Evolutionary conservation across 2,797 vertebrate genomes (phyloP), one percentile per base, ranked within the genome.

Genomic region (Pagetopsis macropterus): DNA sequence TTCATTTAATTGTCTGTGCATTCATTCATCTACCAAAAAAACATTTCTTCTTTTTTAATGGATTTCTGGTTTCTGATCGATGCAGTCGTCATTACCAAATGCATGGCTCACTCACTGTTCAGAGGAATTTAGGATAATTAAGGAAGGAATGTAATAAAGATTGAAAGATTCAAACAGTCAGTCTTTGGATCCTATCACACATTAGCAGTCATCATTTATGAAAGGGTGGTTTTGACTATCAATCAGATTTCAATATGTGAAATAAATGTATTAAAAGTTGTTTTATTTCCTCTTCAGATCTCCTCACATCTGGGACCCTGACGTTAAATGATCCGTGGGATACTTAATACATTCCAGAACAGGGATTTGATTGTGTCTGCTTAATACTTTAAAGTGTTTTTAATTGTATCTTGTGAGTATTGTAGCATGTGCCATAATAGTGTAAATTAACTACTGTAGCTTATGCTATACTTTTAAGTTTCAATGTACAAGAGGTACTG

Each of bases 391-490:
- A 17, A 61, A 62, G n/a, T 10, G 61, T 52, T 54, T 44, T 10
- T 46, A 33, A 27, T 17, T 55, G 16, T 58, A 79, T 81, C 65
- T 73, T 74, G 17, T 70, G 40, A 70, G 21, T 62, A 68, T 82
- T 85, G 43, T 79, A 72, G 67, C 23, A 11, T 64, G 23, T 68
- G 58, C 59, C 50, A 61, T 62, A 64, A 31, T 78, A 58, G 71
- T 76, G 79, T 69, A 33, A 84, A 67, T 12, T 59, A 19, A 71
- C 45, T 50, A 45, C 48, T 82, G 56, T 57, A 71, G 67, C 69
- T 64, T 46, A n/a, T 55, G 51, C 74, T 62, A 50, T 63, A 41
- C 31, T 62, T 84, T 78, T 58, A 83, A 71, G 66, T 84, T 86
- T 73, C 83, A 69, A 72, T 75, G 17, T 70, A 64, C 50, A 57